Base-by-base conservation (phyloP, 1,140 invertebrate species). In the Drosophila watanabei region DNA sequence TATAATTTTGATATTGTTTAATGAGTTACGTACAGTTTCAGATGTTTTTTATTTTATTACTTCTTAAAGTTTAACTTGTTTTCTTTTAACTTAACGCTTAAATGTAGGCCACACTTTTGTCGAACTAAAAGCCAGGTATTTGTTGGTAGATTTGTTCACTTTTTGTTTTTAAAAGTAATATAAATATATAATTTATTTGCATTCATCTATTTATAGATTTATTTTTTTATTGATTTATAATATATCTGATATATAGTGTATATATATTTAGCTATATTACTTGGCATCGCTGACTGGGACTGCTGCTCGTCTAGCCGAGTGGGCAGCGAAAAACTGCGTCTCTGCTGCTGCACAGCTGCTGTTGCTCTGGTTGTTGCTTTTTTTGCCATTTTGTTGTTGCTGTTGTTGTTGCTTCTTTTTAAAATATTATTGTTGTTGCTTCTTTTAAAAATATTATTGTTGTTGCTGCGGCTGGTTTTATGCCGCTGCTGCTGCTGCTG, bases 291-390 rank as follows among this genome's bases (percentile, higher is more conserved):
- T 56, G 64, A 37, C 43, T 37, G 37, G 45, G 52, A 57, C 51
- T 69, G 66, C 61, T 66, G 49, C 59, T 73, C 84, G 84, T 75
- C 77, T 75, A 69, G 85, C 69, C 73, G 80, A 84, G 76, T 68
- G 58, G 69, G 71, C 77, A 77, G 57, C 64, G 62, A 58, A 65
- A 58, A 76, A 20, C 37, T 64, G 61, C 75, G 49, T 46, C 37
- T 43, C 51, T 79, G 61, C 28, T 33, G 33, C 30, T 46, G 54
- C 49, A 41, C 37, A 75, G 58, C 41, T 69, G 63, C 43, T 87
- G 68, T 18, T 82, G 52, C 13, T 69, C 32, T 48, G 77, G 59
- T 37, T 59, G 62, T 58, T 73, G 46, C 32, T 59, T 49, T 59
- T 49, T 61, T 49, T 16, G 58, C 33, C 39, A 35, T 33, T 71